phyloP scores from a whole-genome alignment of 2,888 invertebrate genomes.

The Ceramica pisi region DNA sequence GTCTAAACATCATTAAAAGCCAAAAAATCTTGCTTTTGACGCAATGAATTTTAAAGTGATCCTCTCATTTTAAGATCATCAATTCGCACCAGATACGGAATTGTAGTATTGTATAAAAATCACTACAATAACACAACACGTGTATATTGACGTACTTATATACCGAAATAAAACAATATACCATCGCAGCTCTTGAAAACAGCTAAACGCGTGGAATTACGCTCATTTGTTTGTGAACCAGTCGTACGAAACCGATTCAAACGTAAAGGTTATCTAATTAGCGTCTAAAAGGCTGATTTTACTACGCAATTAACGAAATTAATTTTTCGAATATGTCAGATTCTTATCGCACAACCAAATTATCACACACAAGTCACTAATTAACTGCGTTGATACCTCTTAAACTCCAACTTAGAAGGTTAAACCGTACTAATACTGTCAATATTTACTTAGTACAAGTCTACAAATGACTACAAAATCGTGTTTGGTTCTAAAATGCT shows the following conservation, averaged over 20 bases:
- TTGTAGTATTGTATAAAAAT: background rate
- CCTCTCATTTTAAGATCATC: constrained; percentile 10
- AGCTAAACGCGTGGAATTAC: background rate
- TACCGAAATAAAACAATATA: background rate
- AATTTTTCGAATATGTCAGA: constrained; percentile 30
- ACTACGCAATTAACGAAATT: constrained; percentile 31
- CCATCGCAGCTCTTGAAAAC: background rate
- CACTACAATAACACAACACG: background rate
- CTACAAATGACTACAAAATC: constrained; percentile 43
- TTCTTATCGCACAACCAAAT: constrained; percentile 32
- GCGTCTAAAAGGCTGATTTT: constrained; percentile 21
- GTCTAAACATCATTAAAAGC: too few relatives aligned
- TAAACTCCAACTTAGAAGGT: constrained; percentile 15
- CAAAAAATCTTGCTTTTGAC: too few relatives aligned
- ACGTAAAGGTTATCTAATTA: constrained; percentile 16
- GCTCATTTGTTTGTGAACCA: background rate
- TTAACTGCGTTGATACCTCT: constrained; percentile 26
- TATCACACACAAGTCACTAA: constrained; percentile 20
- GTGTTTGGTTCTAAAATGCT: constrained; percentile 48
- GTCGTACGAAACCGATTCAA: background rate
- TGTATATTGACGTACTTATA: background rate
- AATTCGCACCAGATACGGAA: background rate
- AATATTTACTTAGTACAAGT: background rate
- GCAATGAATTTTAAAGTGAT: background rate
- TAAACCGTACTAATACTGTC: background rate